phyloP scores from a whole-genome alignment of 2,888 invertebrate genomes.

The Acanthosoma haemorrhoidale region DNA sequence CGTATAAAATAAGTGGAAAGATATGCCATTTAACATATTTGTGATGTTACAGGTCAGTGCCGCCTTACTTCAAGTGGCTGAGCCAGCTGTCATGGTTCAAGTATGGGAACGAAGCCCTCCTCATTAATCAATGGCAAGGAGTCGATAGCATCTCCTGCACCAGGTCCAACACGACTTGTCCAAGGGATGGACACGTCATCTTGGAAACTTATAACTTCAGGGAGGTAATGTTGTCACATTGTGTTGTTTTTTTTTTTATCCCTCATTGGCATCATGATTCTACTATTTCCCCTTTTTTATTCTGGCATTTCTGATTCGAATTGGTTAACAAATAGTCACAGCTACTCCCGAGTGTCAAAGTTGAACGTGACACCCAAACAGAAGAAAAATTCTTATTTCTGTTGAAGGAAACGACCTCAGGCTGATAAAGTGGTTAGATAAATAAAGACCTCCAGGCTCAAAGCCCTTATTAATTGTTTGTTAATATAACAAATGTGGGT shows the following conservation, averaged over 20 bases:
- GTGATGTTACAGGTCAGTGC: conserved; percentile 61
- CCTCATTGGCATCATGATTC: not conserved
- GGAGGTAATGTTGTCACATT: conserved; percentile 51
- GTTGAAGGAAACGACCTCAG: too few species aligned
- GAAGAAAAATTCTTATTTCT: too few species aligned
- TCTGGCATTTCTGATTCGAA: not conserved
- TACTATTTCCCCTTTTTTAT: not conserved
- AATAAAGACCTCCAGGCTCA: too few species aligned
- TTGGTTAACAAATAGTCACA: too few species aligned
- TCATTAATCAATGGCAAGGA: conserved; percentile 83
- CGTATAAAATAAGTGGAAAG: too few species aligned
- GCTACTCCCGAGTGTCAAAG: too few species aligned
- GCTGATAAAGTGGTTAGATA: too few species aligned
- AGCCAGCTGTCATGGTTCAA: conserved; percentile 88
- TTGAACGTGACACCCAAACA: too few species aligned
- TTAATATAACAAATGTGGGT: too few species aligned
- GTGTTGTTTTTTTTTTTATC: not conserved
- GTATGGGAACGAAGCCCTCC: conserved; percentile 82
- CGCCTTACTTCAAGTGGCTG: conserved; percentile 76
- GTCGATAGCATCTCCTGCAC: conserved; percentile 72
- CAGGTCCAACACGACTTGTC: conserved; percentile 68
- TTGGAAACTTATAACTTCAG: conserved; percentile 72
- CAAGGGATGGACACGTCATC: conserved; percentile 69
- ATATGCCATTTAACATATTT: too few species aligned
- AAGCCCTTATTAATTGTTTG: too few species aligned